Base-by-base conservation (phyloP, 2,888 invertebrate species). In the Macroteleia sp. region DNA sequence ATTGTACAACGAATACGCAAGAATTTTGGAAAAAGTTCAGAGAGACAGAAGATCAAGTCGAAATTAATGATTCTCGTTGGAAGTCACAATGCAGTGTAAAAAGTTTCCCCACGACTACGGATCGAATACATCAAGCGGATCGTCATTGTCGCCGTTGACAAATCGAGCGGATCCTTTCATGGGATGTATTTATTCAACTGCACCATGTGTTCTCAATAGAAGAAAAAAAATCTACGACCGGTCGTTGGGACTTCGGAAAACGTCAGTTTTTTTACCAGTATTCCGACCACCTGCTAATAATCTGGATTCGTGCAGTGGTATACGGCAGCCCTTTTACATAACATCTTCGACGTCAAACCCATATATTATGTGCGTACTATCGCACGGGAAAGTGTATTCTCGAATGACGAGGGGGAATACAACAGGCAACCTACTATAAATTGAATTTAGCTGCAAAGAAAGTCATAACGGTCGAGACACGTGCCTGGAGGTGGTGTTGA, bases 141-240 rank as follows among this genome's bases (percentile, higher is more conserved):
- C n/a, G 56, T 67, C 67, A 67, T 77, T 77, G 73, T 73, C 56
- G 17, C 17, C 36, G 56, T 25, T 73, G 77, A 77, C 77, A 77
- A 77, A 77, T 77, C 73, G 73, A 69, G 52, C 61, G 44, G 62
- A 66, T 73, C 61, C 44, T 67, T 77, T 67, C 56, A 77, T 28
- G 34, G 19, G 48, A 69, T 20, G 25, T 73, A 73, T 73, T 77
- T 77, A 67, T 77, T 57, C 57, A 73, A 61, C 69, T 73, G 62
- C 32, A 64, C 73, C 77, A 67, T 73, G 56, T 62, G 77, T 34
- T 54, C n/a, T n/a, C n/a, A n/a, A n/a, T n/a, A 48, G 32, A 16
- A 34, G 6, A 6, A 42, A 34, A 59, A 71, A 67, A 66, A 56
- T 16, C 2, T 10, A 20, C 1, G 16, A 41, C 32, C 44, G 22